A percentile compares a stretch with the other conserved stretches of the same genome.
phyloP scores from a whole-genome alignment of 2,797 vertebrate genomes.

The Balearica regulorum region DNA sequence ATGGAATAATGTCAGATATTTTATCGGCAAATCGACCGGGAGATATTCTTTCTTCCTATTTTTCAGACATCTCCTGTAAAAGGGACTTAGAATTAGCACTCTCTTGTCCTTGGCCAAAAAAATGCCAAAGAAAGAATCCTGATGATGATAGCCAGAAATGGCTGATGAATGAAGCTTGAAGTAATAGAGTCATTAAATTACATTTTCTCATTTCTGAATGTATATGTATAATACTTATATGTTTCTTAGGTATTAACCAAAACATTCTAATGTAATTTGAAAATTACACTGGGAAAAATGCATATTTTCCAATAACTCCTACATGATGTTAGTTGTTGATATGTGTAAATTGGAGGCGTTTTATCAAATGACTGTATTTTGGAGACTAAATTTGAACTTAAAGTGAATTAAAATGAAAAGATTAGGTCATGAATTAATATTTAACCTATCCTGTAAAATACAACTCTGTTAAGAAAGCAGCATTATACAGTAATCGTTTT shows the following conservation, averaged over 20 bases:
- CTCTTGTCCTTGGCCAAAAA: not conserved
- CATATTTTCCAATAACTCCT: not conserved
- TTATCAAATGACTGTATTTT: conserved; percentile 20
- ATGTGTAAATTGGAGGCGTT: not conserved
- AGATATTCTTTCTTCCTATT: not conserved
- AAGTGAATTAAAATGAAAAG: conserved; percentile 28
- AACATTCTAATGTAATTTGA: not conserved
- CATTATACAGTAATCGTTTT: not conserved
- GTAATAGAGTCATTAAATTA: not conserved
- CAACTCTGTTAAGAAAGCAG: not conserved
- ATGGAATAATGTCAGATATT: not conserved
- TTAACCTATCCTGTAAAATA: conserved; percentile 38
- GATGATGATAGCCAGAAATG: not conserved
- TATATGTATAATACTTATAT: not conserved
- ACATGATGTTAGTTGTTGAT: not conserved
- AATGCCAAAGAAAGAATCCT: not conserved
- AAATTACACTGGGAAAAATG: not conserved
- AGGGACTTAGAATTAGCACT: not conserved
- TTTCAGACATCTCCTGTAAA: not conserved
- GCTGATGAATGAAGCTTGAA: not conserved
- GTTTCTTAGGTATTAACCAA: not conserved
- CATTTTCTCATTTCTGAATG: not conserved
- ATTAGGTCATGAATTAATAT: not conserved
- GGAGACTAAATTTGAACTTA: not conserved
- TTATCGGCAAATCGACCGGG: not conserved